phyloP scores from a whole-genome alignment of 2,797 vertebrate genomes.

The Hozukius guyotensis region DNA sequence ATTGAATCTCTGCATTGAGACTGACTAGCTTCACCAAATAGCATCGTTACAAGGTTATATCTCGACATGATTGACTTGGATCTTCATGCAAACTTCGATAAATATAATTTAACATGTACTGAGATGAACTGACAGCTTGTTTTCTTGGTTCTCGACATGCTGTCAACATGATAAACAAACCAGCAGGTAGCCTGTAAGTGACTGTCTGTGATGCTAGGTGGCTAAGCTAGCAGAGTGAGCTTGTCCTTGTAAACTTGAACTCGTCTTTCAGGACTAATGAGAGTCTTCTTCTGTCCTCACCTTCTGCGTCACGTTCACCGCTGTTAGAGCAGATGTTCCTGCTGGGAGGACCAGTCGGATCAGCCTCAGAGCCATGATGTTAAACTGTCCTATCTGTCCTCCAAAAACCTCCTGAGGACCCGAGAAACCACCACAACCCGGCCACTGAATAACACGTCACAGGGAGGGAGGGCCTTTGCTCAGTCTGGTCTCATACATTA shows the following conservation, averaged over 20 bases:
- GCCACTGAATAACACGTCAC: slow-evolving; percentile 49
- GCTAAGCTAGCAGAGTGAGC: slow-evolving; percentile 41
- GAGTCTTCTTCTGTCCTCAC: slow-evolving; percentile 30
- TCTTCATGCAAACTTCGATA: fast-evolving
- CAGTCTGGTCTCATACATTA: background rate
- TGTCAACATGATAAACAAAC: background rate
- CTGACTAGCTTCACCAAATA: background rate
- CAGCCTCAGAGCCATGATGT: slow-evolving; percentile 74
- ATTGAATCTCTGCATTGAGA: background rate
- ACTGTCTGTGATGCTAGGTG: background rate
- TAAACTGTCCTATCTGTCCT: slow-evolving; percentile 2
- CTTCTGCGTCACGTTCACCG: slow-evolving; percentile 46
- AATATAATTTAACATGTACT: too few species aligned
- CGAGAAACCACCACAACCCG: slow-evolving; percentile 1
- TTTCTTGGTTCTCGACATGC: fast-evolving
- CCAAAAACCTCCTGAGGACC: slow-evolving; percentile 53
- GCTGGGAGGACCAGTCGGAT: slow-evolving; percentile 65
- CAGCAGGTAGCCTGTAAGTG: too few species aligned
- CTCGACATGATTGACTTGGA: too few species aligned
- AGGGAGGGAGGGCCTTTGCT: background rate
- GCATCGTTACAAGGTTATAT: background rate
- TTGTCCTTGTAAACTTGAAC: slow-evolving; percentile 56
- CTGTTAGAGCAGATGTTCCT: slow-evolving; percentile 46
- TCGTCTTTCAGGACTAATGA: fast-evolving
- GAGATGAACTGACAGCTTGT: background rate